Evolutionary conservation across 2,113 vertebrate species (phyloP).

Genomic region (Callospermophilus lateralis): DNA sequence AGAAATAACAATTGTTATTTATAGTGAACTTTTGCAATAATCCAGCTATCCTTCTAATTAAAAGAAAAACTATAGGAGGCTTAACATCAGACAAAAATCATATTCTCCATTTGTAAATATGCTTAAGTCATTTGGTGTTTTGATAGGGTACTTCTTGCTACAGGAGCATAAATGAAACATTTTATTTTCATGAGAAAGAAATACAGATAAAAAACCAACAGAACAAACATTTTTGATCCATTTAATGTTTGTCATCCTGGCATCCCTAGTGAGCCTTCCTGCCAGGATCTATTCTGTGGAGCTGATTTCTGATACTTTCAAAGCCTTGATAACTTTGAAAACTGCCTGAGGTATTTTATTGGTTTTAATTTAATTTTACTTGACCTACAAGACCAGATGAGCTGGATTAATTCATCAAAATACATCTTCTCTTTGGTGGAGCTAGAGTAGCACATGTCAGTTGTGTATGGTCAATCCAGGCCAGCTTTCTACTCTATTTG

Average conservation of each 20-base stretch:
- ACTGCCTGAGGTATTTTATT: not conserved
- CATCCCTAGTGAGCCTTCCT: not conserved
- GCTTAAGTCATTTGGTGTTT: not conserved
- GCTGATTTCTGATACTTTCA: not conserved
- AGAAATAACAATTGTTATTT: too few relatives aligned
- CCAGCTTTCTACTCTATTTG: not conserved
- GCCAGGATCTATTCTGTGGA: not conserved
- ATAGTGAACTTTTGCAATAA: too few relatives aligned
- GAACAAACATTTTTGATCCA: not conserved
- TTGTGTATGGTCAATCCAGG: not conserved
- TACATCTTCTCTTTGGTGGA: not conserved
- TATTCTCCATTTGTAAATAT: not conserved
- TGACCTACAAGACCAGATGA: not conserved
- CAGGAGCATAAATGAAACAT: not conserved
- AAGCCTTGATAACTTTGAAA: not conserved
- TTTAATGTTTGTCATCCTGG: not conserved
- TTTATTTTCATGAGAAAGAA: not conserved
- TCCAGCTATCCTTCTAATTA: not conserved
- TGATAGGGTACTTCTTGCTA: not conserved
- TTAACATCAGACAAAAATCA: not conserved
- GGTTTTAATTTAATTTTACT: not conserved
- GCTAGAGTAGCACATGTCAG: not conserved
- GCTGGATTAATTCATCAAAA: not conserved
- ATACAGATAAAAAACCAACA: not conserved
- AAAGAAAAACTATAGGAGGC: not conserved